These are phyloP conservation scores for Capitella teleta DNA, from an alignment of 1,140 invertebrate genomes.

Conservation along the genomic window DNA sequence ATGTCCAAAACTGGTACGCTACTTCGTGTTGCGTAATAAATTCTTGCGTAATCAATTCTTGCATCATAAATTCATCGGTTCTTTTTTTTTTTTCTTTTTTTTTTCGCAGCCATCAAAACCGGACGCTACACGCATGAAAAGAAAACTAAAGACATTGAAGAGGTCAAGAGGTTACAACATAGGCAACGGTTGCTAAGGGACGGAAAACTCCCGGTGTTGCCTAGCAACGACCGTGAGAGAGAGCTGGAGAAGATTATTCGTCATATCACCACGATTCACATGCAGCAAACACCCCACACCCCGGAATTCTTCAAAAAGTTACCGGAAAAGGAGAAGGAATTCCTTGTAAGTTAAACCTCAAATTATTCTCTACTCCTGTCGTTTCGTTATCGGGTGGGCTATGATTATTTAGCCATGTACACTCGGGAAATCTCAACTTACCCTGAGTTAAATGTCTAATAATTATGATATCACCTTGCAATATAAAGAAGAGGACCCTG, in stretches of 20 bases:
- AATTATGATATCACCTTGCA: no score
- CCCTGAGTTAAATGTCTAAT: no score
- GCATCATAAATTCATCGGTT: no score
- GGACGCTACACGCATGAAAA: conserved; percentile 37
- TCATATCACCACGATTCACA: conserved; percentile 9
- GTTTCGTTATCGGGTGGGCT: no score
- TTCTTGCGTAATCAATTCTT: not conserved
- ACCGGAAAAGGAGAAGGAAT: conserved; percentile 12
- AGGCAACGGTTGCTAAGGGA: not conserved
- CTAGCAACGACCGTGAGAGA: conserved; percentile 1
- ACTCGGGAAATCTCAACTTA: no score
- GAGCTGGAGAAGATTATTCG: conserved; percentile 11
- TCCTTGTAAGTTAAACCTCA: conserved; percentile 9
- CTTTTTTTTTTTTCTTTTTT: no score
- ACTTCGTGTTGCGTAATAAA: not conserved
- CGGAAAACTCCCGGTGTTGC: not conserved
- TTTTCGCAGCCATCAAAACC: conserved; percentile 28
- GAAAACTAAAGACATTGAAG: conserved; percentile 29
- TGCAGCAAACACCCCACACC: conserved; percentile 11
- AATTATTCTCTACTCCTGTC: no score
- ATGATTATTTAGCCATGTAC: no score
- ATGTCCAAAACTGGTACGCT: conserved; percentile 36
- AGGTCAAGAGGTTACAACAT: conserved; percentile 23
- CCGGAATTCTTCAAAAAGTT: conserved; percentile 14
- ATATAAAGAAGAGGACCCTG: no score